Evolutionary conservation across 2,797 vertebrate species (phyloP).

Genomic region (Valencia hispanica): DNA sequence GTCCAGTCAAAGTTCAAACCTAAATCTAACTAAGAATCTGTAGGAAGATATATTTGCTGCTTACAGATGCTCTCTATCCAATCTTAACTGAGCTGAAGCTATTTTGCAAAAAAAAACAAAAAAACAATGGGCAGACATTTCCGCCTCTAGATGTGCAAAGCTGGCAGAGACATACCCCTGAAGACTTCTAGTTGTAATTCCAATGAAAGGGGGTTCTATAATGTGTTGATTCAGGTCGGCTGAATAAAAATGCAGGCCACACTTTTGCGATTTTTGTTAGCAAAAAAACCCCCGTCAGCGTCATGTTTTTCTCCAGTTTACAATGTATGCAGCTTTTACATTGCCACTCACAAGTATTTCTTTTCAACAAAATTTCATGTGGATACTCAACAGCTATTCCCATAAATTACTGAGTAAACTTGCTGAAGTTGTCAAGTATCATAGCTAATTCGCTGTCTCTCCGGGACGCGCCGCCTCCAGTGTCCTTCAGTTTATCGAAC

Average conservation of each 20-base stretch:
- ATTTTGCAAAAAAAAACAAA: no score
- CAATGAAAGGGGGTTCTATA: neutral
- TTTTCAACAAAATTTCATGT: neutral
- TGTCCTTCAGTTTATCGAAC: constrained; percentile 40
- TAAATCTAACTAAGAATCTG: no score
- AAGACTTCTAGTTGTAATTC: neutral
- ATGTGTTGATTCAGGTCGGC: neutral
- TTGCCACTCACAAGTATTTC: neutral
- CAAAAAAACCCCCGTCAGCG: neutral
- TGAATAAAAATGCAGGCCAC: neutral
- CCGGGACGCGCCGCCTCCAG: constrained; percentile 17
- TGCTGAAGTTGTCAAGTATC: constrained; percentile 14
- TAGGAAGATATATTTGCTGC: neutral
- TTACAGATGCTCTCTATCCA: neutral
- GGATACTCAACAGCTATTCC: neutral
- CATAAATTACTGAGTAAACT: neutral
- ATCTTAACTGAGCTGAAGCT: neutral
- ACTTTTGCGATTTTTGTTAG: neutral
- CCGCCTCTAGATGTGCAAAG: neutral
- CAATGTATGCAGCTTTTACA: neutral
- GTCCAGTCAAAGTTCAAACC: no score
- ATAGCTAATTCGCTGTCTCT: neutral
- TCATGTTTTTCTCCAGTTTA: neutral
- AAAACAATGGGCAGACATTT: neutral
- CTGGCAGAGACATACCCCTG: neutral